Evolutionary conservation across 2,888 invertebrate genomes (phyloP).

Genomic region (Epirrhoe tristata): DNA sequence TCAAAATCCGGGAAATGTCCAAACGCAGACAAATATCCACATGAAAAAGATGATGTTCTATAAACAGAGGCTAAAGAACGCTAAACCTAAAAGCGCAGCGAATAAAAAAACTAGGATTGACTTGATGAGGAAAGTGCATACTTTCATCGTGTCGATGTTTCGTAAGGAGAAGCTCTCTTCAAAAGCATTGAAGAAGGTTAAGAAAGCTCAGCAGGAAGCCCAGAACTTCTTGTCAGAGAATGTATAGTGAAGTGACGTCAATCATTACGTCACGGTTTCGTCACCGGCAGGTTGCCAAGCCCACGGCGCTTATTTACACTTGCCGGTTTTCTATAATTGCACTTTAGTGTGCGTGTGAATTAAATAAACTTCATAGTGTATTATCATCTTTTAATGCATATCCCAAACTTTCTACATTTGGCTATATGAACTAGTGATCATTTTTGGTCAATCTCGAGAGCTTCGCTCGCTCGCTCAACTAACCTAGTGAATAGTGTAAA

Average conservation of each 20-base stretch:
- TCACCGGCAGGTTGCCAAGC: conserved; percentile 52
- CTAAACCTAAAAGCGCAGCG: conserved; percentile 51
- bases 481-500: no score
- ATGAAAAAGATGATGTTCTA: conserved; percentile 56
- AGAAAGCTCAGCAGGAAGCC: conserved; percentile 63
- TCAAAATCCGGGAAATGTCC: conserved; percentile 33
- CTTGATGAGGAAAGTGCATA: conserved; percentile 58
- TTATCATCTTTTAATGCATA: conserved; percentile 46
- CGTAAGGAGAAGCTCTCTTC: conserved; percentile 54
- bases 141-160: conserved; percentile 54
- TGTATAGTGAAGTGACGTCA: conserved; percentile 56
- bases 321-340: conserved; percentile 70
- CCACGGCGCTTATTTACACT: conserved; percentile 58
- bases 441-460: no score
- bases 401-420: neutral
- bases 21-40: conserved; percentile 31
- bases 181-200: conserved; percentile 65
- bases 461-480: no score
- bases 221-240: conserved; percentile 65
- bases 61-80: conserved; percentile 53
- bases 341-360: conserved; percentile 76
- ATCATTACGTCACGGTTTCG: conserved; percentile 48
- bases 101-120: conserved; percentile 56
- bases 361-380: conserved; percentile 80
- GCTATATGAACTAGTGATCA: neutral